Conservation (phyloP, 2,888 invertebrate genomes). For the Drosophila ochracea region DNA sequence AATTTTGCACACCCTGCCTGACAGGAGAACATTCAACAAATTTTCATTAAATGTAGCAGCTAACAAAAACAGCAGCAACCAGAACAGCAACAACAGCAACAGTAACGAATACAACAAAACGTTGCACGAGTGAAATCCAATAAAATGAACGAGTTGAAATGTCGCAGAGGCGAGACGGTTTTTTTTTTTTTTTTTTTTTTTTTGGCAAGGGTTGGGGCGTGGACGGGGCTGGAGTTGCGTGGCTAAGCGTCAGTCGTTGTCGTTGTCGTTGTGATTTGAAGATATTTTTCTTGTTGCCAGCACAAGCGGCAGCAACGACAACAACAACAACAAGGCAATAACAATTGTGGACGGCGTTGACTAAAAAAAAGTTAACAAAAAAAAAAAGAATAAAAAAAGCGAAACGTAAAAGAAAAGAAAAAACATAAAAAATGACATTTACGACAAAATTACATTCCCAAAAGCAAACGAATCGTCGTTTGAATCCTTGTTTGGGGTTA, state of each 20-base stretch:
- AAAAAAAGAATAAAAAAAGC: not conserved
- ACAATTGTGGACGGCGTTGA: slow-evolving; percentile 57
- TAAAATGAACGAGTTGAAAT: slow-evolving; percentile 69
- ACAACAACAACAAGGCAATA: slow-evolving; percentile 47
- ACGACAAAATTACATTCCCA: slow-evolving; percentile 71
- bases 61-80: slow-evolving; percentile 27
- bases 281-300: slow-evolving; percentile 61
- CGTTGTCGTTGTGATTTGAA: slow-evolving; percentile 64
- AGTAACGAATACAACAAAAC: slow-evolving; percentile 13
- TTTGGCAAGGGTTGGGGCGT: slow-evolving; percentile 1
- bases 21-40: slow-evolving; percentile 60
- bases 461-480: slow-evolving; percentile 28
- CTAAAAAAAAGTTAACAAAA: slow-evolving; percentile 4
- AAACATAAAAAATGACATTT: slow-evolving; percentile 73
- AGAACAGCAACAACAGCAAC: slow-evolving; percentile 13
- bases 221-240: not conserved
- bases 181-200: not conserved
- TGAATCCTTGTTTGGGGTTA: slow-evolving; percentile 27
- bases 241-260: slow-evolving; percentile 37
- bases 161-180: slow-evolving; percentile 34
- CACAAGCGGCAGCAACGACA: slow-evolving; percentile 3
- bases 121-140: slow-evolving; percentile 53
- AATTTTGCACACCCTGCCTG: slow-evolving; percentile 66
- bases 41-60: slow-evolving; percentile 65
- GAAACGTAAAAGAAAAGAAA: slow-evolving; percentile 7